Base-by-base conservation (phyloP, 2,113 vertebrate genomes). In the Eonycteris spelaea region DNA sequence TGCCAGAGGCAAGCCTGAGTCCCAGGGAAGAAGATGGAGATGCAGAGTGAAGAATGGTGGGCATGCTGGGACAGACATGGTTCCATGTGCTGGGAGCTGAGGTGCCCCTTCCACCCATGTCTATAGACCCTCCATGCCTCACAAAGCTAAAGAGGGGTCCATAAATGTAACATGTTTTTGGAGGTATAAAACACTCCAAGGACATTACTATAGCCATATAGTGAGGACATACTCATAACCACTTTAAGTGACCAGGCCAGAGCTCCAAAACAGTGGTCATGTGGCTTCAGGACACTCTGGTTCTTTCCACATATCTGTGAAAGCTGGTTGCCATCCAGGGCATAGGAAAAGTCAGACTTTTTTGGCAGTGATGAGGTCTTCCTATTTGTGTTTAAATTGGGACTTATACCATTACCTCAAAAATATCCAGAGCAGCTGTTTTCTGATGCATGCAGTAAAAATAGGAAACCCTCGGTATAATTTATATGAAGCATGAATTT, bases 291-390 rank as follows among this genome's bases (percentile, higher is more conserved):
- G 13, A 35, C 8, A 15, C 35, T 24, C 4, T 13, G 61, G n/a
- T 38, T 65, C 65, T 79, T 21, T 22, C n/a, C 43, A 7, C 4
- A 2, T 6, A 9, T 43, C 48, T 63, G 1, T 38, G 38, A 57
- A 63, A 78, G 28, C 10, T 24, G 6, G 7, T 24, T 65, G 35
- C 33, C 19, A 65, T 21, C 35, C 33, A 33, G 33, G 51, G 48
- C 30, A 6, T 1, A 53, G 45, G 26, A 75, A 70, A 78, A 35
- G 30, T 57, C 33, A 10, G 67, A 22, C 11, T 59, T 30, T 63
- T 6, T 0, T 4, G 15, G 22, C 7, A 0, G 2, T 19, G 5
- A 48, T 43, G 5, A 5, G 35, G 0, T 55, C 67, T 77, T 65
- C 8, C 26, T 88, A 30, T 71, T 71, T 71, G 22, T 87, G 33